Evolutionary conservation across 2,888 invertebrate genomes (phyloP), one percentile per base, ranked within the genome.

Genomic region (Leptopilina myrica): DNA sequence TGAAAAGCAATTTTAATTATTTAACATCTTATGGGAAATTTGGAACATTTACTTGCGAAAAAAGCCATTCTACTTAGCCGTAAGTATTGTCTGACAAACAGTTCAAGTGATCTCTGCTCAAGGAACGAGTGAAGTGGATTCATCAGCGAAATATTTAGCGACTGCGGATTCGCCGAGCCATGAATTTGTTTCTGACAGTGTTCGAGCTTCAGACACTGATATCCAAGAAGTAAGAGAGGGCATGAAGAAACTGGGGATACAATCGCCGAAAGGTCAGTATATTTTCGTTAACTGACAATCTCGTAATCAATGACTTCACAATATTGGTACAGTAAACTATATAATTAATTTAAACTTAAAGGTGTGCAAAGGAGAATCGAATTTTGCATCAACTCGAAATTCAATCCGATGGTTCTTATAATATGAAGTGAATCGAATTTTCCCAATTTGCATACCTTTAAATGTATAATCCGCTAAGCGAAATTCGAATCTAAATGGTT

Each of bases 181-280:
- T 89, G 96, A 96, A 92, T 96, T 96, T 93, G 94, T 96, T 87
- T 96, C 96, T 88, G 96, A 96, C 92, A 94, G 94, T 88, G 95
- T 95, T 92, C 94, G 95, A 92, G 94, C 94, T 84, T 93, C 94
- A 87, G 93, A 93, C 86, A 93, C 93, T 87, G 95, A 95, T 90
- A 92, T 95, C 89, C 94, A 94, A 88, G 95, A 96, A 92, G 95
- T 95, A 82, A 94, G 95, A 88, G 95, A 95, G 89, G 95, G 95
- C 88, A 95, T 96, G 94, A 94, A 95, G 92, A 95, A 95, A 91
- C 93, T 96, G 84, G 95, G 95, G 85, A 93, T 95, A 89, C 93
- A 94, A 87, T 93, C 94, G 78, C 91, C 92, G 78, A 92, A 92
- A 92, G 93, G 93, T 93, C 91, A 93, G 93, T 93, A 84, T 62